A percentile compares a stretch with the other conserved stretches of the same genome.
Conservation (phyloP, 2,888 invertebrate species). For the Diloba caeruleocephala region DNA sequence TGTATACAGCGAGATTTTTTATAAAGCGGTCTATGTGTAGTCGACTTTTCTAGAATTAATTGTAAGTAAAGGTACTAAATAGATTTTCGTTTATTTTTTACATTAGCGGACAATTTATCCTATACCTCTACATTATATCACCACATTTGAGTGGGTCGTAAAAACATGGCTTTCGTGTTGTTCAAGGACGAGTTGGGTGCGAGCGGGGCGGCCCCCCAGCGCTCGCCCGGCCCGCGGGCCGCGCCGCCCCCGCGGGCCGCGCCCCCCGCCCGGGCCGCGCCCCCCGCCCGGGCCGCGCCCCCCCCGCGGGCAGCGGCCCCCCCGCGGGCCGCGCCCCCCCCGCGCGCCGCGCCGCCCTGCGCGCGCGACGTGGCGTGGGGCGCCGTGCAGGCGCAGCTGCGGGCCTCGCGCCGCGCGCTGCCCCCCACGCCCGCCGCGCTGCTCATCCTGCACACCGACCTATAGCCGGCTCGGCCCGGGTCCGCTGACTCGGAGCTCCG, state of each 20-base stretch:
- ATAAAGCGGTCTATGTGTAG: too few species aligned
- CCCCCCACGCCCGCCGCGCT: constrained; percentile 61
- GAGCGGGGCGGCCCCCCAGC: constrained; percentile 26
- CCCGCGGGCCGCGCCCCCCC: constrained; percentile 19
- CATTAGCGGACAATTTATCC: too few species aligned
- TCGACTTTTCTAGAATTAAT: too few species aligned
- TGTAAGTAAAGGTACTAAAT: too few species aligned
- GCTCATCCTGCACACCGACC: constrained; percentile 76
- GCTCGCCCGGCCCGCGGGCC: constrained; percentile 11
- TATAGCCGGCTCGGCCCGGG: constrained; percentile 49
- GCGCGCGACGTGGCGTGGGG: constrained; percentile 73
- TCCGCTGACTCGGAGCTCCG: not conserved
- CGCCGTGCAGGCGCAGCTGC: constrained; percentile 79
- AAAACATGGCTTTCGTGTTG: not conserved
- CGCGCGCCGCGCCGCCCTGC: constrained; percentile 22
- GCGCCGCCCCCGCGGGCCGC: constrained; percentile 14
- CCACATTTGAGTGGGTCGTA: not conserved
- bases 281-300: constrained; percentile 29
- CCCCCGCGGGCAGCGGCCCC: too few species aligned
- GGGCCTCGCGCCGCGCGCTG: constrained; percentile 56
- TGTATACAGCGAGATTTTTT: too few species aligned
- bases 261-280: constrained; percentile 19
- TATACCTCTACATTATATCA: too few species aligned
- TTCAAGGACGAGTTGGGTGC: constrained; percentile 60
- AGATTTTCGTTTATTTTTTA: too few species aligned